Conservation (phyloP, 1,140 invertebrate genomes). For the Bombus superbus region DNA sequence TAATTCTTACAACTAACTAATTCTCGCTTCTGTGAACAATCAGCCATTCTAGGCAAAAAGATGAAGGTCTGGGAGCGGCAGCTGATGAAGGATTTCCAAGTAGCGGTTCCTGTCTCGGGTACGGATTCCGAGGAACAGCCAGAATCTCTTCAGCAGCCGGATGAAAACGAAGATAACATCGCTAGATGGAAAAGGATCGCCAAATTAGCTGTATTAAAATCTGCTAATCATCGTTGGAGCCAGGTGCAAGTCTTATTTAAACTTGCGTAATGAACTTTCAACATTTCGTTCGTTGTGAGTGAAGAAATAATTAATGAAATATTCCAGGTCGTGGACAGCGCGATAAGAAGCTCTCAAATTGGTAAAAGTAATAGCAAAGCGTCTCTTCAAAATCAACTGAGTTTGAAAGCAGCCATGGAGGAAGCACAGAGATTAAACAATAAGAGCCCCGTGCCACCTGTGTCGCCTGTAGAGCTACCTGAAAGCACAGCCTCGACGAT, state of each 20-base stretch:
- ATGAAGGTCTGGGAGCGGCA: conserved; percentile 92
- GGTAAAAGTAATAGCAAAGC: conserved; percentile 87
- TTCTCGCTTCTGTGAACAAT: background rate
- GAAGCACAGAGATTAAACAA: conserved; percentile 86
- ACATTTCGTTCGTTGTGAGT: background rate
- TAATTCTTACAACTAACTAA: too few species aligned
- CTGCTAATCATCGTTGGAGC: conserved; percentile 87
- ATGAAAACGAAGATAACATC: conserved; percentile 85
- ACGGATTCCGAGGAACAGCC: conserved; percentile 82
- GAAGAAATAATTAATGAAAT: background rate
- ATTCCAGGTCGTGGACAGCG: conserved; percentile 68
- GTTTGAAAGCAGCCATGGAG: conserved; percentile 89
- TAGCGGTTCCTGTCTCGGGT: conserved; percentile 85
- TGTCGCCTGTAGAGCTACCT: conserved; percentile 69
- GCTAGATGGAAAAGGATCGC: conserved; percentile 89
- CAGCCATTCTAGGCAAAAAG: conserved; percentile 87
- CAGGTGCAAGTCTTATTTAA: conserved; percentile 79
- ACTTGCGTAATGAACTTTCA: background rate
- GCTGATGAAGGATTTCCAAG: conserved; percentile 94
- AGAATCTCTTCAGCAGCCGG: conserved; percentile 76
- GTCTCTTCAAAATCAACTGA: conserved; percentile 88
- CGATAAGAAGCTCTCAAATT: conserved; percentile 87
- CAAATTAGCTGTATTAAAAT: conserved; percentile 86
- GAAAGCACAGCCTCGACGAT: conserved; percentile 66
- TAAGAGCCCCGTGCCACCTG: conserved; percentile 81